Evolutionary conservation across 1,140 invertebrate species (phyloP), one percentile per base, ranked within the genome.

Genomic region (Lineus longissimus): DNA sequence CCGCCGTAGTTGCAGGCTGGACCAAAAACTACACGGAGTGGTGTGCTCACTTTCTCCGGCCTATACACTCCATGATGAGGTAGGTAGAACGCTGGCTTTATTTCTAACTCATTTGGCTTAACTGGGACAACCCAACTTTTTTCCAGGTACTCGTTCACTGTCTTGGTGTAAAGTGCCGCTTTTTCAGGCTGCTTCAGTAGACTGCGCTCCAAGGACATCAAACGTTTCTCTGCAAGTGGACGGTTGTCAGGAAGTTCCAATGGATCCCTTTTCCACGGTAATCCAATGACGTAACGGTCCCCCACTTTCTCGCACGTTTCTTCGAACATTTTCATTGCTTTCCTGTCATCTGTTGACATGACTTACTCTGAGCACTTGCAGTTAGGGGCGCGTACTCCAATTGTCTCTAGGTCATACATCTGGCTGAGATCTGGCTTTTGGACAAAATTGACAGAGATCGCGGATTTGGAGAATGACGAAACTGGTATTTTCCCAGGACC

Each of bases 1-100:
- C 59, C 59, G 6, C 22, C 17, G 27, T 45, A 51, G 4, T 6
- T 27, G 25, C 19, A 19, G n/a, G 47, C 6, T 51, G 27, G 59
- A 33, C 45, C 45, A 41, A 61, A 61, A 1, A 61, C 59, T 6
- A 61, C 36, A 2, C 43, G 17, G 4, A 45, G 41, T 2, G 59
- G 59, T 22, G 40, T 45, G 27, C 22, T 45, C 1, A 51, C 23
- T 51, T 45, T 61, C 19, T 51, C 47, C 9, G n/a, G 19, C 6
- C 47, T 6, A 51, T 51, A 51, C 4, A 51, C 47, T 6, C 19
- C 47, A 51, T 51, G 47, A 51, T 51, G 47, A 4, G 19, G n/a
- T 19, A 51, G 9, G 25, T 51, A 51, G 25, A 7, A 27, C 4
- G n/a, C 6, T n/a, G 47, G 47, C n/a, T 51, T 51, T 36, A 15